Evolutionary conservation across 2,888 invertebrate species (phyloP).

Genomic region (Mystacides longicornis): DNA sequence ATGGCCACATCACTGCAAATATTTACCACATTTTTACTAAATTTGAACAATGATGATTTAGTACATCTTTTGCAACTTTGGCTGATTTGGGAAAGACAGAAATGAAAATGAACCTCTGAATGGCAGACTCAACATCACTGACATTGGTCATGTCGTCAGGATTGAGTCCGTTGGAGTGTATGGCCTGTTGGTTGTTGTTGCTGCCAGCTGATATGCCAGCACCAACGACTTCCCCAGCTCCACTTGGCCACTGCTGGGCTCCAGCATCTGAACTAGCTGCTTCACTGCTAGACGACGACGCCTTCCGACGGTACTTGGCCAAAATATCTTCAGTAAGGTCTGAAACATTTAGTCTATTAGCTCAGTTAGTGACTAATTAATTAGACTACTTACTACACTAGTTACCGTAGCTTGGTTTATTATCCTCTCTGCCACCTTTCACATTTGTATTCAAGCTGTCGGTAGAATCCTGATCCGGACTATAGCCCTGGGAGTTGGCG

Average conservation of each 20-base stretch:
- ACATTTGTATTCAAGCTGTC: no score
- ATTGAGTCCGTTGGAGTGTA: background rate
- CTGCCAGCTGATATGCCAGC: background rate
- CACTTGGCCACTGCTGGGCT: constrained; percentile 3
- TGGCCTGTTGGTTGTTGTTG: background rate
- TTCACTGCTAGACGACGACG: constrained; percentile 49
- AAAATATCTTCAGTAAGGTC: constrained; percentile 89
- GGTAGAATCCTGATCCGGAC: no score
- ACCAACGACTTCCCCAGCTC: background rate
- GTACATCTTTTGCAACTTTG: background rate
- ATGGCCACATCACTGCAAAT: constrained; percentile 18
- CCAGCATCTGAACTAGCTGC: constrained; percentile 41
- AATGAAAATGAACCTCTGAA: constrained; percentile 4
- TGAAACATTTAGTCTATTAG: no score
- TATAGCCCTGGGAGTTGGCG: no score
- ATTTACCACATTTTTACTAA: background rate
- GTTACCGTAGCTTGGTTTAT: no score
- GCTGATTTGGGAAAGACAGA: background rate
- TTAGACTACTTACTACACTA: no score
- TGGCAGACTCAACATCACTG: constrained; percentile 11
- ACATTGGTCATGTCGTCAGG: constrained; percentile 3
- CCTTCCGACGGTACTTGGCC: constrained; percentile 81
- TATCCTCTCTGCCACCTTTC: no score
- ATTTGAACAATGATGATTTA: background rate
- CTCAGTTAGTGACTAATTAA: no score